Evolutionary conservation across 2,113 vertebrate species (phyloP).

Genomic region (Puffinus mauretanicus): DNA sequence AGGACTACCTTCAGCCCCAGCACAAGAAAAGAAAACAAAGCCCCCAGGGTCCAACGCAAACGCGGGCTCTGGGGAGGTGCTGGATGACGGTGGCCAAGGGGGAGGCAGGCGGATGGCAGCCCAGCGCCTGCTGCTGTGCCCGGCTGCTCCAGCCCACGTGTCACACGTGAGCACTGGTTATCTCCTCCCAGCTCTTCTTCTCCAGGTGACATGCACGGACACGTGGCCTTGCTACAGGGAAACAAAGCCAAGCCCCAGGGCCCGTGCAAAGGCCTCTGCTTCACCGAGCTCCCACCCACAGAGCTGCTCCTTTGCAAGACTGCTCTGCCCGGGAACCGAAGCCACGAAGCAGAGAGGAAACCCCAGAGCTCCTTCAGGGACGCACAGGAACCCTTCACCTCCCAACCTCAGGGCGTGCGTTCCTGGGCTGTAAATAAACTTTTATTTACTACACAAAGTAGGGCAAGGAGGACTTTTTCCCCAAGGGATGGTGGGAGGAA

Average conservation of each 20-base stretch:
- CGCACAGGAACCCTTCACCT: conserved; percentile 3
- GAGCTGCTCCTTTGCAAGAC: background rate
- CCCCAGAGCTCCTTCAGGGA: background rate
- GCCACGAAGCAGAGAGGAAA: background rate
- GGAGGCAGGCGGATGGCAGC: background rate
- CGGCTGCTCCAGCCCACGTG: background rate
- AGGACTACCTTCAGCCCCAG: background rate
- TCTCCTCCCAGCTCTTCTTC: background rate
- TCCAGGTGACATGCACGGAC: background rate
- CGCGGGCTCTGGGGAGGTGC: background rate
- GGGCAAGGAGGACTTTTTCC: background rate
- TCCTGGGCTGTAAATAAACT: conserved; percentile 28
- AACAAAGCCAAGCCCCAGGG: background rate
- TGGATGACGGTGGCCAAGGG: background rate
- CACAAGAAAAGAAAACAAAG: background rate
- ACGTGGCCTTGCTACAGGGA: background rate
- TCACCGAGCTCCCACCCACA: background rate
- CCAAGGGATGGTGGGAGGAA: background rate
- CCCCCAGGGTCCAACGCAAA: no score
- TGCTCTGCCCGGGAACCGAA: background rate
- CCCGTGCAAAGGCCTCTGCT: background rate
- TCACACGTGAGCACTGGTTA: background rate
- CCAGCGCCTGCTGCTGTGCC: background rate
- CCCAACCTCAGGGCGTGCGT: background rate
- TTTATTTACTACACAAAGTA: conserved; percentile 37